phyloP scores from a whole-genome alignment of 1,140 invertebrate genomes.

The Antheraea pernyi region DNA sequence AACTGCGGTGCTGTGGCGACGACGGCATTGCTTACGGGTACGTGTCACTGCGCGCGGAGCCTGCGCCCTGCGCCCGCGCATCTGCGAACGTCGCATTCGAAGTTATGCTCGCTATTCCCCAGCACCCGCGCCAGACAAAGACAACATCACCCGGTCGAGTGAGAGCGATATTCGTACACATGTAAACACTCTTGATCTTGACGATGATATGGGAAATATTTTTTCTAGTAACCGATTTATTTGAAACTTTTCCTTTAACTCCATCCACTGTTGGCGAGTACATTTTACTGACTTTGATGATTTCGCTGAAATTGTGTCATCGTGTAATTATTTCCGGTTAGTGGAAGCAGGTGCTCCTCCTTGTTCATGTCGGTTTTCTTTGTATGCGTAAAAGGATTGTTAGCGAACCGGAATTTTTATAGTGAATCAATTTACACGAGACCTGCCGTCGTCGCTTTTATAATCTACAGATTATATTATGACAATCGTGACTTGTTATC shows the following conservation, averaged over 20 bases:
- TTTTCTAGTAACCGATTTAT: neutral
- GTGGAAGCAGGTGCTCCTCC: neutral
- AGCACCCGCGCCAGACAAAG: conserved; percentile 6
- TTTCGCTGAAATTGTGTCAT: neutral
- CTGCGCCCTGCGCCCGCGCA: conserved; percentile 11
- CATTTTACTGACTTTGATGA: neutral
- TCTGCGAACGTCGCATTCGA: conserved; percentile 25
- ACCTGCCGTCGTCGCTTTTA: conserved; percentile 12
- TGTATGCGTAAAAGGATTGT: conserved; percentile 53
- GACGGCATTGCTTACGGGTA: conserved; percentile 21
- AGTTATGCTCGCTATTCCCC: conserved; percentile 20
- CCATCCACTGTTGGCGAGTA: neutral
- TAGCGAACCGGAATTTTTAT: conserved; percentile 29
- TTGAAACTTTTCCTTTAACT: neutral
- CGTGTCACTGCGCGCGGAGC: conserved; percentile 43
- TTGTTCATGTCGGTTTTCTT: conserved; percentile 34
- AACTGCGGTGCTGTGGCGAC: conserved; percentile 3
- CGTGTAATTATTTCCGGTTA: neutral
- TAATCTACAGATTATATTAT: conserved; percentile 27
- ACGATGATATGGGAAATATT: neutral
- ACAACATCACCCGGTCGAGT: conserved; percentile 7
- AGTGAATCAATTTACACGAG: conserved; percentile 24
- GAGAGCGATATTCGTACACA: conserved; percentile 14
- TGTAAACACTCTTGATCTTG: conserved; percentile 3
- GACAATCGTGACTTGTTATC: neutral